These are phyloP conservation scores for Sinonovacula constricta DNA, from an alignment of 1,140 invertebrate species.

Conservation along the genomic window DNA sequence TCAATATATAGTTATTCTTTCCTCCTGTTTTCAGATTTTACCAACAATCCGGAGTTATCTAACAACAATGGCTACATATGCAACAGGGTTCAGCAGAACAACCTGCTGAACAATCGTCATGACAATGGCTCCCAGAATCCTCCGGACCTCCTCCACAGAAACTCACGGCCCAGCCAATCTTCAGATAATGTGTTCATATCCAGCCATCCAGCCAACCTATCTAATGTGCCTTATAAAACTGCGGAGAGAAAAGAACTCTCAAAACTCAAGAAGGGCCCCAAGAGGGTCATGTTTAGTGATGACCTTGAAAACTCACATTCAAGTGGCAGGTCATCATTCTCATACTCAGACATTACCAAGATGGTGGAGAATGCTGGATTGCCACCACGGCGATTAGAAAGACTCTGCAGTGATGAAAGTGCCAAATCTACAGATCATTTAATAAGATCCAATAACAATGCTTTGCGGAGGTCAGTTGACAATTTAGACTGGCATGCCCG, in stretches of 20 bases:
- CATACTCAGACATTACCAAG: conserved; percentile 7
- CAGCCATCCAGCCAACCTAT: conserved; percentile 7
- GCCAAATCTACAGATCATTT: not conserved
- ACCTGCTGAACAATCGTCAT: no score
- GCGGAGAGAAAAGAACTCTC: conserved; percentile 40
- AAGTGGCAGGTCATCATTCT: conserved; percentile 13
- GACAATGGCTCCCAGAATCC: no score
- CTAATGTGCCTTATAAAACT: conserved; percentile 13
- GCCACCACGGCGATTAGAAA: not conserved
- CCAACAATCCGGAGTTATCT: no score
- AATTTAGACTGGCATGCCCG: not conserved
- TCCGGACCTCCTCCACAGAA: no score
- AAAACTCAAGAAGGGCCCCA: conserved; percentile 20
- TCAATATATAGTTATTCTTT: no score
- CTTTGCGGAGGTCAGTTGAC: not conserved
- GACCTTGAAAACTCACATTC: conserved; percentile 47
- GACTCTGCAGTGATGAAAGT: not conserved
- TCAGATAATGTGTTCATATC: conserved; percentile 8
- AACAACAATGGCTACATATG: no score
- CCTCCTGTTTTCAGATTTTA: no score
- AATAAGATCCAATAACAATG: not conserved
- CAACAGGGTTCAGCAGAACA: no score
- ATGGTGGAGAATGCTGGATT: not conserved
- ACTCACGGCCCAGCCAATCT: no score
- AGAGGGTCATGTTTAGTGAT: conserved; percentile 51